These are phyloP conservation scores for Thereva unica DNA, from an alignment of 2,888 invertebrate genomes.

Conservation along the genomic window DNA sequence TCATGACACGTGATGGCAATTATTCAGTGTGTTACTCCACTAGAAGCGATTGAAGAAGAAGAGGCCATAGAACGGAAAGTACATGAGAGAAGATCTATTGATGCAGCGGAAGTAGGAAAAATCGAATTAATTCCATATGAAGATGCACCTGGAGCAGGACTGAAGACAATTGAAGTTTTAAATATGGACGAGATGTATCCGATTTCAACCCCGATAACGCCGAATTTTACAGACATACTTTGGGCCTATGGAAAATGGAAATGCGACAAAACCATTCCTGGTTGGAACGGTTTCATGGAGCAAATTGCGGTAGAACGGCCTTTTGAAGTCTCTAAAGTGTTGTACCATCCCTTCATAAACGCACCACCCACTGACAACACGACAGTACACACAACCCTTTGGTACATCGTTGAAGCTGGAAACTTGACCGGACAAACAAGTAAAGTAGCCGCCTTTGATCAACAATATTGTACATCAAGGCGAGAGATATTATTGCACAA, in stretches of 20 bases:
- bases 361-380: background rate
- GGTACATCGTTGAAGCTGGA: background rate
- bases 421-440: background rate
- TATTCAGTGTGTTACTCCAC: too few species aligned
- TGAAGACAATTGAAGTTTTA: too few species aligned
- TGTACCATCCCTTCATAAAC: slow-evolving; percentile 2
- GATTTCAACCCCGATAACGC: too few species aligned
- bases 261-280: background rate
- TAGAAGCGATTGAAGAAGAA: background rate
- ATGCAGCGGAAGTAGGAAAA: too few species aligned
- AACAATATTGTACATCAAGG: background rate
- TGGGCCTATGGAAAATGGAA: too few species aligned
- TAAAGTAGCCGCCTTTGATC: slow-evolving; percentile 1
- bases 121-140: too few species aligned
- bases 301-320: background rate
- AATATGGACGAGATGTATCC: too few species aligned
- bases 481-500: background rate
- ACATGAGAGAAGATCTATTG: slow-evolving; percentile 2
- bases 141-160: too few species aligned
- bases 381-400: background rate
- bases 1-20: too few species aligned
- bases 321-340: background rate
- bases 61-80: background rate
- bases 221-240: too few species aligned
- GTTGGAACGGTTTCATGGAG: slow-evolving; percentile 10